Conservation (phyloP, 2,797 vertebrate genomes). For the Limnodromus scolopaceus region DNA sequence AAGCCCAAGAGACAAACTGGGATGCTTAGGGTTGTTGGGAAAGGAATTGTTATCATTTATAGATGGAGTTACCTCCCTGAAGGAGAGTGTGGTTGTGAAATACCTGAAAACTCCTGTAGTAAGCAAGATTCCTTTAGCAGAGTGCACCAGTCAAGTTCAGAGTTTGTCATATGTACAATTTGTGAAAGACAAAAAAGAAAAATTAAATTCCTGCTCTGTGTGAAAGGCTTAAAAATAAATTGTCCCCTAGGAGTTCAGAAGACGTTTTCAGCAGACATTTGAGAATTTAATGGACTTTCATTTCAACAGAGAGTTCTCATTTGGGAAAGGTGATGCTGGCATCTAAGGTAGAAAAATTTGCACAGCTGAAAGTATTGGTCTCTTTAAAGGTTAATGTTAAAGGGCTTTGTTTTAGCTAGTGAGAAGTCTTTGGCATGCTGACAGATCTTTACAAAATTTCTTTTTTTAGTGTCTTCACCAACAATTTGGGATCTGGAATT, state of each 20-base stretch:
- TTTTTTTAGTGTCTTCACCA: constrained; percentile 71
- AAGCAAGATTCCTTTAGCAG: not conserved
- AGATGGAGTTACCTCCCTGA: not conserved
- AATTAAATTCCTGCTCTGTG: not conserved
- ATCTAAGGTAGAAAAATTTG: not conserved
- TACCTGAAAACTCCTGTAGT: not conserved
- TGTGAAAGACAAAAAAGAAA: not conserved
- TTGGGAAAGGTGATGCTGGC: not conserved
- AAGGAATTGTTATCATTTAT: not conserved
- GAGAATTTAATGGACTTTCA: not conserved
- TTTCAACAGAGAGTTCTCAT: not conserved
- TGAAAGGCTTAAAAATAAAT: not conserved
- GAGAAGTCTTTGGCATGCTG: not conserved
- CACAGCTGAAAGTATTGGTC: not conserved
- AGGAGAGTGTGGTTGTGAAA: not conserved
- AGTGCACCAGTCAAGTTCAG: not conserved
- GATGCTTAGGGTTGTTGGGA: rapidly evolving
- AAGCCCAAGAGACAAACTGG: not conserved
- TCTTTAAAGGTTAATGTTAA: not conserved
- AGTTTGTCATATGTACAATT: not conserved
- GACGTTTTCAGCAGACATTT: not conserved
- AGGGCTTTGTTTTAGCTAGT: not conserved
- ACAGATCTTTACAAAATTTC: not conserved
- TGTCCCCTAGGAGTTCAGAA: not conserved
- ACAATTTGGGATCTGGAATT: constrained; percentile 95